Percentiles rank a stretch among this genome's conserved stretches.
Evolutionary conservation across 2,797 vertebrate genomes (phyloP).

Genomic region (Poeciliopsis gracilis): DNA sequence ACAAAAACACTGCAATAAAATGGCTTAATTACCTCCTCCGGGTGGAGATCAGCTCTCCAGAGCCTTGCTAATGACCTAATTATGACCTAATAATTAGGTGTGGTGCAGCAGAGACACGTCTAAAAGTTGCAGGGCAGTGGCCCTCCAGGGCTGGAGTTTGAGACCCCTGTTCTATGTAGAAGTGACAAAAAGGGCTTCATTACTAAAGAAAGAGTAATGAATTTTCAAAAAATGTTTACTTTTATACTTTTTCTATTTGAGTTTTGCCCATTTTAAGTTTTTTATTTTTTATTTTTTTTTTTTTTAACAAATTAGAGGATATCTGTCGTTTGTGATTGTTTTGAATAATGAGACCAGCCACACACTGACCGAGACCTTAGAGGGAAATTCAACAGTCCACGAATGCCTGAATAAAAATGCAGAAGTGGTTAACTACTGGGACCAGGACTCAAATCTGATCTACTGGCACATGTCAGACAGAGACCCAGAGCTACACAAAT

Average conservation of each 20-base stretch:
- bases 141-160: too few species aligned
- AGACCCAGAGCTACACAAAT: background rate
- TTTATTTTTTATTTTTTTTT: too few species aligned
- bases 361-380: background rate
- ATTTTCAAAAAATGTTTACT: background rate
- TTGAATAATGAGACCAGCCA: too few species aligned
- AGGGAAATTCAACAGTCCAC: background rate
- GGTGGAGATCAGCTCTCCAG: too few species aligned
- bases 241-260: background rate
- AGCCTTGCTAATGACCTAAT: too few species aligned
- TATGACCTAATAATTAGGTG: too few species aligned
- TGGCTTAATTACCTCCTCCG: too few species aligned
- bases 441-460: background rate
- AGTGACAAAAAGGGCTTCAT: background rate
- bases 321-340: too few species aligned
- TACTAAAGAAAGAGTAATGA: background rate
- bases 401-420: background rate
- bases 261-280: background rate
- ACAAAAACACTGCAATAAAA: too few species aligned
- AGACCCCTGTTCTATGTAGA: background rate
- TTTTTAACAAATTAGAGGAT: too few species aligned
- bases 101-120: too few species aligned
- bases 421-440: background rate
- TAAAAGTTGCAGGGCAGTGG: too few species aligned
- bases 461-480: background rate